A percentile compares a stretch with the other conserved stretches of the same genome.
Conservation (phyloP, 2,113 vertebrate species). For the Lepisosteus osseus region DNA sequence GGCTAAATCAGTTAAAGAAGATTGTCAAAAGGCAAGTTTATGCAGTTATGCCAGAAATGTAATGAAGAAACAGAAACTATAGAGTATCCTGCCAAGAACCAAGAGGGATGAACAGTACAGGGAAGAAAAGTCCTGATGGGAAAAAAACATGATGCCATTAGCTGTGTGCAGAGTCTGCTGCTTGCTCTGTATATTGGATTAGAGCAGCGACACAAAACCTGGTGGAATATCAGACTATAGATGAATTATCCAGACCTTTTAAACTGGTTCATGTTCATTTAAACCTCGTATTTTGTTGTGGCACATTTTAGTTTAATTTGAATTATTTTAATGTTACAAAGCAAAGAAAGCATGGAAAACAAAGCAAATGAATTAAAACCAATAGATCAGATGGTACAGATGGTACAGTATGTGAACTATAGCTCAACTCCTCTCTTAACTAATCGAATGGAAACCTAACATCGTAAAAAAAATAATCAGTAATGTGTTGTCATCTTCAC, state of each 20-base stretch:
- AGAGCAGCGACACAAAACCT: constrained; percentile 29
- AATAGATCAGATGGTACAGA: no score
- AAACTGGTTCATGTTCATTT: constrained; percentile 37
- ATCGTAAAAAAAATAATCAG: no score
- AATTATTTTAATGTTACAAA: background rate
- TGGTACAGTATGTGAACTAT: no score
- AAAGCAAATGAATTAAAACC: no score
- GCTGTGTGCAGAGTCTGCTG: background rate
- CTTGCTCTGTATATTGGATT: constrained; percentile 41
- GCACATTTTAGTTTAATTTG: constrained; percentile 13
- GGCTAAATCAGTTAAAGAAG: constrained; percentile 31
- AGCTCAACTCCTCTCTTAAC: no score
- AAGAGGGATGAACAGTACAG: constrained; percentile 26
- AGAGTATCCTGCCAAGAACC: constrained; percentile 27
- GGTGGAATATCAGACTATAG: constrained; percentile 40
- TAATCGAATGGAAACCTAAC: no score
- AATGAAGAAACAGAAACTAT: constrained; percentile 21
- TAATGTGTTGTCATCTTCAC: no score
- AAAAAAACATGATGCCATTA: constrained; percentile 23
- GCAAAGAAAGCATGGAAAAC: no score
- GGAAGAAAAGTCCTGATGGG: constrained; percentile 13
- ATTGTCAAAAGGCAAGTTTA: constrained; percentile 25
- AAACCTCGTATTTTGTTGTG: constrained; percentile 9
- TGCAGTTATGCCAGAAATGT: constrained; percentile 34
- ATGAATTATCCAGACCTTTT: constrained; percentile 43